phyloP scores from a whole-genome alignment of 2,113 vertebrate species.

The Dromiciops gliroides region DNA sequence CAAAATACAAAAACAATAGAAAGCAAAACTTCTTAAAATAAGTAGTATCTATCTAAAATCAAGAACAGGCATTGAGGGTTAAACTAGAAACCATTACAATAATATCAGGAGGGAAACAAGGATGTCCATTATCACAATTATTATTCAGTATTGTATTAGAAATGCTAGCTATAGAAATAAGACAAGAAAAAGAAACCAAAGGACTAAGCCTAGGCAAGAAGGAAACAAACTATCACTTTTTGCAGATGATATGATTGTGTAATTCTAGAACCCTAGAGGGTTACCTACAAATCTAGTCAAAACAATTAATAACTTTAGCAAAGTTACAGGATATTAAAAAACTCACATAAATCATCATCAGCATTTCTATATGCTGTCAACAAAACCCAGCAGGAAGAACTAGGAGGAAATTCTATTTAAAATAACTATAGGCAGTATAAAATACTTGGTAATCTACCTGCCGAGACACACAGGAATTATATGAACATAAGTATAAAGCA shows the following conservation, averaged over 20 bases:
- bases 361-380: not conserved
- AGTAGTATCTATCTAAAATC: not conserved
- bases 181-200: not conserved
- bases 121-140: no score
- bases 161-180: not conserved
- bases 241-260: not conserved
- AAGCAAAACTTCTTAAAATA: not conserved
- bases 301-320: not conserved
- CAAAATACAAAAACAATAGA: not conserved
- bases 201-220: not conserved
- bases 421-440: not conserved
- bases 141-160: not conserved
- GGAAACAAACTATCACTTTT: not conserved
- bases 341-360: not conserved
- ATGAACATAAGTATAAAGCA: no score
- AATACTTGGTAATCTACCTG: not conserved
- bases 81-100: not conserved
- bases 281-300: not conserved
- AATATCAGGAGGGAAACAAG: not conserved
- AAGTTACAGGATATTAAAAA: not conserved
- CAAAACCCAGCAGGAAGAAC: not conserved
- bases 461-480: not conserved
- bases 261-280: not conserved
- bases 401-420: not conserved
- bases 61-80: not conserved